A percentile compares a stretch with the other conserved stretches of the same genome.
These are phyloP conservation scores for Percopsis omiscomaycus DNA, from an alignment of 2,797 vertebrate species.

Conservation along the genomic window DNA sequence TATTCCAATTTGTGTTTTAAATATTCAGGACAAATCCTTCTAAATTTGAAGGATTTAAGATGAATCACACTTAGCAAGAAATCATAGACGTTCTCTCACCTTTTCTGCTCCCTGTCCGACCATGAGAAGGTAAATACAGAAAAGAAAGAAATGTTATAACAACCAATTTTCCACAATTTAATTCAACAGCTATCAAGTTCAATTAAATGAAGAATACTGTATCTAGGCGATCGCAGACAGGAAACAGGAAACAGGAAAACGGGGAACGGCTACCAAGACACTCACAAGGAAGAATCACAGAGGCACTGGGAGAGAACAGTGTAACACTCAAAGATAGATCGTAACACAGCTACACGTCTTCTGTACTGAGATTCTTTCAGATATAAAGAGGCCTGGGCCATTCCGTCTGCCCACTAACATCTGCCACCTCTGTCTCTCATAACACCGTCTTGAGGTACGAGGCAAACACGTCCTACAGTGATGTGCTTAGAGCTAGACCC, in stretches of 20 bases:
- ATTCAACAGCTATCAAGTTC: background rate
- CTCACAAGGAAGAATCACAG: background rate
- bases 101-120: slow-evolving; percentile 89
- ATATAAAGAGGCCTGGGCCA: background rate
- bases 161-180: slow-evolving; percentile 14
- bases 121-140: slow-evolving; percentile 62
- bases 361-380: background rate
- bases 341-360: background rate
- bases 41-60: slow-evolving; percentile 1
- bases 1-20: background rate
- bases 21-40: background rate
- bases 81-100: slow-evolving; percentile 79
- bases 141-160: slow-evolving; percentile 58
- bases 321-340: background rate
- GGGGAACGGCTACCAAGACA: background rate
- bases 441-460: background rate
- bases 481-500: too few relatives aligned
- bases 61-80: background rate
- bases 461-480: too few relatives aligned
- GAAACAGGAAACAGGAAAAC: background rate
- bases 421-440: background rate
- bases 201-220: background rate
- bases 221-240: background rate
- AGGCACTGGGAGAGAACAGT: background rate
- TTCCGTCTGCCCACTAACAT: background rate